Base-by-base conservation (phyloP, 2,797 vertebrate species). In the Spheniscus humboldti region DNA sequence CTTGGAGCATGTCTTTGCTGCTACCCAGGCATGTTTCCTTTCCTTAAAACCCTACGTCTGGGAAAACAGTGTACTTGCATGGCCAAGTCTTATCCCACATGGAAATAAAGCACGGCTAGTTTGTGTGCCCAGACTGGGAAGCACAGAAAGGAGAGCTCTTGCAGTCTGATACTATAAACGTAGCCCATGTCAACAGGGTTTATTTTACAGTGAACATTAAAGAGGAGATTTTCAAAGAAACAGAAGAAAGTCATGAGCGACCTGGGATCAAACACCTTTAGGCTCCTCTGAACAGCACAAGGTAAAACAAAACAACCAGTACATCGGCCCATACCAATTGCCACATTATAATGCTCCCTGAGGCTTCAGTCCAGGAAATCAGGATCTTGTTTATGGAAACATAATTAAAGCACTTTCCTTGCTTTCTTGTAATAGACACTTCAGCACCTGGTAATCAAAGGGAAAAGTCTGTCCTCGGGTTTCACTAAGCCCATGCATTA, bases 161-260 rank as follows among this genome's bases (percentile, higher is more conserved):
- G 62, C 83, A 81, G 73, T 41, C 80, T 55, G 30, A 52, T 57
- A 71, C 77, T 68, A 86, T 60, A 77, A 86, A 86, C 0, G 3
- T 3, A 83, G 71, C 57, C 79, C 57, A 47, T 18, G 57, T 89
- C 81, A 91, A 94, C 53, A 72, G 41, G 22, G 37, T 92, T 91
- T 95, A 76, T 69, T 93, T 89, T 88, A 80, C 30, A 71, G 64
- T 23, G 62, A 76, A 79, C 57, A 80, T 48, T 92, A 83, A 96
- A 94, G 39, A 74, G 41, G 8, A 87, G 53, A 55, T 87, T 88
- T 91, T 95, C 88, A 89, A 95, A 96, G 80, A 90, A 92, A 67
- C 9, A 4, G 57, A 72, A 85, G 80, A 84, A 92, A 96, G 30
- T 62, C 83, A 89, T 66, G 78, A 92, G 60, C 2, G 0, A 52